Evolutionary conservation across 2,113 vertebrate species (phyloP), one percentile per base, ranked within the genome.

Genomic region (Delphinus delphis): DNA sequence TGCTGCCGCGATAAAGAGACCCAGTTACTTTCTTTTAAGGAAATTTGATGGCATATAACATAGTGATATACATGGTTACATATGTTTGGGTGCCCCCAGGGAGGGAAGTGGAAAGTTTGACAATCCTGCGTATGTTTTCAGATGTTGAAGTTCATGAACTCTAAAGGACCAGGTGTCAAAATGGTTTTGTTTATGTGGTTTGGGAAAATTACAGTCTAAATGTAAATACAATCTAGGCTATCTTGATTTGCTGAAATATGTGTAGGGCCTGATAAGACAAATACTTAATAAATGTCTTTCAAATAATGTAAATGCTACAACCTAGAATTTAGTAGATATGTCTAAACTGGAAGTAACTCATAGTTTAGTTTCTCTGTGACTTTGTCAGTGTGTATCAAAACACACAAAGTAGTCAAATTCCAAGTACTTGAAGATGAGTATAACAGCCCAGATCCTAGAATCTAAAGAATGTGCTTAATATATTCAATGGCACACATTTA

Each of bases 141-240:
- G 86, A 97, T 97, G 90, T 93, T 87, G 79, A 97, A 95, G 97
- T 98, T 98, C 97, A 73, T 96, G 98, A 98, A 97, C 97, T 97
- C 81, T 86, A 55, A 96, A 93, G 83, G 47, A 47, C 88, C 95
- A 97, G 94, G 97, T 97, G 97, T 96, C 93, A 97, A 97, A 96
- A 90, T 90, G 88, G 50, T 90, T 95, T 95, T 96, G 80, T 95
- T 95, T 97, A 90, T 96, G 81, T 76, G 80, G 62, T 88, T 94
- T 92, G 36, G 17, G 65, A 74, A 96, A 95, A 81, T 96, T 92
- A 36, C 8, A 92, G 58, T 87, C 36, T 81, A 74, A 89, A 90
- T 97, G 44, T 95, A 97, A 97, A 96, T 87, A 92, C 50, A 92
- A 71, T 67, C 65, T 50, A 92, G 60, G 38, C 7, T 31, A 44